These are phyloP conservation scores for Menura novaehollandiae DNA, from an alignment of 2,113 vertebrate species.

Conservation along the genomic window DNA sequence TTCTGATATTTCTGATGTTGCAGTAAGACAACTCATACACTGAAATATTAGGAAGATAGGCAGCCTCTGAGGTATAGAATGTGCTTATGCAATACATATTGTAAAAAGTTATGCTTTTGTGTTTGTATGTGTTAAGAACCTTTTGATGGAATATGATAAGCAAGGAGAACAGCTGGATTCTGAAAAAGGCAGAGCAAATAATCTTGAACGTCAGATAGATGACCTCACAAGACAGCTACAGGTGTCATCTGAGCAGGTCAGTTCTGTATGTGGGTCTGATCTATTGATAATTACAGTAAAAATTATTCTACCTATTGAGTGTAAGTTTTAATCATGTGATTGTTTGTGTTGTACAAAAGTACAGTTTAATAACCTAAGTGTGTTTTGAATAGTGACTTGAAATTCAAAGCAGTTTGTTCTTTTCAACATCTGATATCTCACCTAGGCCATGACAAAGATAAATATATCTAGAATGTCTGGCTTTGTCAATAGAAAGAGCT, in stretches of 20 bases:
- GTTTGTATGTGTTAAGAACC: constrained; percentile 78
- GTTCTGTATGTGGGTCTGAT: background rate
- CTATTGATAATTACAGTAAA: background rate
- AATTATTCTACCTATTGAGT: background rate
- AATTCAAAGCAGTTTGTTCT: background rate
- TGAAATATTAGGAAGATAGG: background rate
- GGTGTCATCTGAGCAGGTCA: constrained; percentile 82
- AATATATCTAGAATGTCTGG: background rate
- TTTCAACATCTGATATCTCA: background rate
- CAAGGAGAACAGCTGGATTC: constrained; percentile 90
- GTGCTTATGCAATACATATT: background rate
- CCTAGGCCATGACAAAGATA: background rate
- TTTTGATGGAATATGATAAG: constrained; percentile 90
- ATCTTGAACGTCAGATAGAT: constrained; percentile 81
- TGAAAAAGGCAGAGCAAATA: constrained; percentile 79
- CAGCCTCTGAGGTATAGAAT: background rate
- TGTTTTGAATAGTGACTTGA: background rate
- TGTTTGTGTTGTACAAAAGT: too few relatives aligned
- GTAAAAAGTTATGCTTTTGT: background rate
- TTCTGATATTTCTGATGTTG: background rate
- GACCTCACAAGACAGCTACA: constrained; percentile 86
- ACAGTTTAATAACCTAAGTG: background rate
- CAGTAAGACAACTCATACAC: background rate
- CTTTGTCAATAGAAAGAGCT: background rate
- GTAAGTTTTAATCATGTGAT: background rate